Evolutionary conservation across 1,140 invertebrate genomes (phyloP).

Genomic region (Drosophila truncata): DNA sequence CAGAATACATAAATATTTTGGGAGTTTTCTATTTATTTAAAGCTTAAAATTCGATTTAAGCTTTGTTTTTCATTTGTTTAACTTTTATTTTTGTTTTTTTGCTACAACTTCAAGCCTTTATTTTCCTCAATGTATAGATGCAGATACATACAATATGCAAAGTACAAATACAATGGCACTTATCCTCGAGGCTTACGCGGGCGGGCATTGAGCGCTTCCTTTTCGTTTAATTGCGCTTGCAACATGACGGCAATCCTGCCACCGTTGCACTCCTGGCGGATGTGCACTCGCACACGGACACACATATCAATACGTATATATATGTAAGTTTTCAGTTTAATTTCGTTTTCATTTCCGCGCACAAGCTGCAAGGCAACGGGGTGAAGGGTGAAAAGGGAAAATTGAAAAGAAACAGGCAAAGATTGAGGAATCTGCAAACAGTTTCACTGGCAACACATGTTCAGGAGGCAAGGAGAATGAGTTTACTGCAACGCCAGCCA

Average conservation of each 20-base stretch:
- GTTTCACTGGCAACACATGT: constrained; percentile 58
- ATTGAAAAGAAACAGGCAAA: constrained; percentile 13
- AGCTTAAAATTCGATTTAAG: too few relatives aligned
- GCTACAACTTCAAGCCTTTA: too few relatives aligned
- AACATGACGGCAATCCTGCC: constrained; percentile 54
- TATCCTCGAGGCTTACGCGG: constrained; percentile 46
- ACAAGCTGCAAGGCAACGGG: constrained; percentile 3
- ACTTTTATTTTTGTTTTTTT: neutral
- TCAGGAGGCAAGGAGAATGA: constrained; percentile 1
- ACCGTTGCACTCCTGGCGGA: constrained; percentile 12
- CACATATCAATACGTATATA: constrained; percentile 26
- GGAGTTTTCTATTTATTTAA: too few relatives aligned
- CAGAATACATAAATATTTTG: too few relatives aligned
- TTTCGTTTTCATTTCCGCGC: constrained; percentile 79
- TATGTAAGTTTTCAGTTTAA: constrained; percentile 73
- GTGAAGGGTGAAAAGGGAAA: too few relatives aligned
- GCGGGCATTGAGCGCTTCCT: constrained; percentile 56
- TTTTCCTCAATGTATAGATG: constrained; percentile 9
- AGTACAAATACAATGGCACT: constrained; percentile 53
- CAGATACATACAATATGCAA: constrained; percentile 43
- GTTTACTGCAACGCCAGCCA: constrained; percentile 50
- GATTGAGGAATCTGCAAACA: constrained; percentile 52
- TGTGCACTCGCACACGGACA: constrained; percentile 4
- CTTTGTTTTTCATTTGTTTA: neutral
- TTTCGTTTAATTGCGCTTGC: constrained; percentile 74